Conservation (phyloP, 2,113 vertebrate species). For the Alectura lathami region DNA sequence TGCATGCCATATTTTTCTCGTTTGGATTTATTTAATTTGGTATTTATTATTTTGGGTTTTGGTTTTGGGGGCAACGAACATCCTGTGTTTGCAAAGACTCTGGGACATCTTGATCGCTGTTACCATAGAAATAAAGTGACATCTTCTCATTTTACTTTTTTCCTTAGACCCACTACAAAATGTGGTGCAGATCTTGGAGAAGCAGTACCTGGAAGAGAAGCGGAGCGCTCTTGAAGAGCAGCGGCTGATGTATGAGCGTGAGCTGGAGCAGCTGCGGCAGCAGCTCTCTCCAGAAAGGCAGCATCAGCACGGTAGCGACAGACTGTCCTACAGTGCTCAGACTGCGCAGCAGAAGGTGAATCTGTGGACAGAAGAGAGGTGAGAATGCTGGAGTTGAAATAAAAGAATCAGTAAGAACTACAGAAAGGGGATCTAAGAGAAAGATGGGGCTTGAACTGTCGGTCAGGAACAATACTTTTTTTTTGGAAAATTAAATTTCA, state of each 20-base stretch:
- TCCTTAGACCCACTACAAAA: conserved; percentile 93
- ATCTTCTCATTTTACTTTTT: neutral
- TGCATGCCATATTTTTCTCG: neutral
- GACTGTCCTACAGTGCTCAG: conserved; percentile 84
- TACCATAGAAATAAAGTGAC: neutral
- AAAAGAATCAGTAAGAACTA: neutral
- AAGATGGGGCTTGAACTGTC: neutral
- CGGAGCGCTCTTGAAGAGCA: conserved; percentile 93
- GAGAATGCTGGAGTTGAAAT: conserved; percentile 24
- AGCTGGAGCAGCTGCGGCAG: conserved; percentile 91
- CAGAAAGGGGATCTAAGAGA: neutral
- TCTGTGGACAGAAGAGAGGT: conserved; percentile 97
- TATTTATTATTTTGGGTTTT: neutral
- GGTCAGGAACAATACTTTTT: neutral
- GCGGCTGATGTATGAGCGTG: conserved; percentile 93
- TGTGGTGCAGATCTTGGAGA: conserved; percentile 94
- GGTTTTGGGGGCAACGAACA: accelerated
- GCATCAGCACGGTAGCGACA: conserved; percentile 81
- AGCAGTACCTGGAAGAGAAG: conserved; percentile 97
- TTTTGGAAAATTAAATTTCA: neutral
- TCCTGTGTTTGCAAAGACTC: neutral
- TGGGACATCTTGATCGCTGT: neutral
- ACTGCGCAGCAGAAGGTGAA: conserved; percentile 85
- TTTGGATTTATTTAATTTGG: neutral
- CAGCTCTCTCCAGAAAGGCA: conserved; percentile 91